A percentile compares a stretch with the other conserved stretches of the same genome.
Conservation (phyloP, 2,113 vertebrate genomes). For the Clarias magur region DNA sequence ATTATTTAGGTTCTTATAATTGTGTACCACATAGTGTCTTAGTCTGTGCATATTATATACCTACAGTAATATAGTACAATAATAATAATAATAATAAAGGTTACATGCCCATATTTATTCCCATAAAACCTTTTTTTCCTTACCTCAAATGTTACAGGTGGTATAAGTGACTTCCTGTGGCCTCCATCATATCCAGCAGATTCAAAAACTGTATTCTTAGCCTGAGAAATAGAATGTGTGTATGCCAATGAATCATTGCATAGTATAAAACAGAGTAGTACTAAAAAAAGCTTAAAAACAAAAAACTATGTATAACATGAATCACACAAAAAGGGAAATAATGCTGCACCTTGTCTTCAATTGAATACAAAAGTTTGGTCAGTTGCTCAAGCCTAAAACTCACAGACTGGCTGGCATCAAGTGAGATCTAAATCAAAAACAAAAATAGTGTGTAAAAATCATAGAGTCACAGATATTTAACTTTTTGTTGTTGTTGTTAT, state of each 20-base stretch:
- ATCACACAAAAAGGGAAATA: neutral
- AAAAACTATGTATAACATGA: neutral
- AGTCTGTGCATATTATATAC: neutral
- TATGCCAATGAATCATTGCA: neutral
- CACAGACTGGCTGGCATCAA: conserved; percentile 76
- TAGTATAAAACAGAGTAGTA: neutral
- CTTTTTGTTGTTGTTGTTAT: neutral
- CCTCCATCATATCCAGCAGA: conserved; percentile 78
- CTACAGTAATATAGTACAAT: neutral
- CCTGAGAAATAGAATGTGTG: conserved; percentile 69
- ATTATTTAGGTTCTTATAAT: neutral
- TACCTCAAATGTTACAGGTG: conserved; percentile 89
- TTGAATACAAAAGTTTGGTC: conserved; percentile 84
- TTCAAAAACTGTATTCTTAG: conserved; percentile 83
- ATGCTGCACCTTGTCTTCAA: conserved; percentile 89
- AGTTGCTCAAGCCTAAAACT: conserved; percentile 83
- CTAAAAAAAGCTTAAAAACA: neutral
- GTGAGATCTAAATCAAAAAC: conserved; percentile 69
- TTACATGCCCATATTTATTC: neutral
- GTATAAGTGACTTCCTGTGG: conserved; percentile 87
- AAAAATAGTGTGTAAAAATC: neutral
- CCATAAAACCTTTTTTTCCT: conserved; percentile 9
- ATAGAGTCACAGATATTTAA: neutral
- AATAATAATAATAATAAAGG: too few relatives aligned
- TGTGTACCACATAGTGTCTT: neutral